Percentiles rank a stretch among this genome's conserved stretches.
Evolutionary conservation across 1,140 invertebrate genomes (phyloP).

Genomic region (Drosophila setifemur): DNA sequence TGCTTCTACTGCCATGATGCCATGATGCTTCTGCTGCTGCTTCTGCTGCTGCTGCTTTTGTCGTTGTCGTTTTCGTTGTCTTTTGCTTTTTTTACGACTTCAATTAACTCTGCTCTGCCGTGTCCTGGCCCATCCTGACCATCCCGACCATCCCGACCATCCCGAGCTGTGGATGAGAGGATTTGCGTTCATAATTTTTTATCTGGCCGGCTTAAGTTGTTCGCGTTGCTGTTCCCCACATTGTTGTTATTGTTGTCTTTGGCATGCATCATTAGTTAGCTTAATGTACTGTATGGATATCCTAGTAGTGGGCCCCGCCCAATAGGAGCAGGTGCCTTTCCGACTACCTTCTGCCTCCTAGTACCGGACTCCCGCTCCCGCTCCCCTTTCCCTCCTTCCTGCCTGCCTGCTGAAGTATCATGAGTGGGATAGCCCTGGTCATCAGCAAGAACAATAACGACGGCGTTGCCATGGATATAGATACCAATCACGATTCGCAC

Average conservation of each 20-base stretch:
- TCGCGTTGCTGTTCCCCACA: constrained; percentile 50
- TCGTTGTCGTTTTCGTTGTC: constrained; percentile 54
- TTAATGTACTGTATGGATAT: constrained; percentile 68
- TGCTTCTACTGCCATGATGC: not conserved
- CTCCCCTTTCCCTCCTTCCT: not conserved
- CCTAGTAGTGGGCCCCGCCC: constrained; percentile 57
- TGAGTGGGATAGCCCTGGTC: constrained; percentile 30
- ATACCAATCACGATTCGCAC: constrained; percentile 49
- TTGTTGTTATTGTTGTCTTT: constrained; percentile 51
- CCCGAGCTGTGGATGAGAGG: constrained; percentile 44
- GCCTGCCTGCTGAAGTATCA: not conserved
- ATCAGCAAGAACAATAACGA: constrained; percentile 49
- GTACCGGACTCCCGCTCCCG: not conserved
- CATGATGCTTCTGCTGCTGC: too few species aligned
- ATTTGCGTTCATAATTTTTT: constrained; percentile 79
- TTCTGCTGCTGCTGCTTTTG: constrained; percentile 2
- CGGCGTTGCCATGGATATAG: constrained; percentile 46
- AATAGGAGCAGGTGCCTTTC: constrained; percentile 40
- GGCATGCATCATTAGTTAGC: constrained; percentile 78
- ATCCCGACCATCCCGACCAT: not conserved
- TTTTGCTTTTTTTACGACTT: constrained; percentile 76
- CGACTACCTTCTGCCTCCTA: not conserved
- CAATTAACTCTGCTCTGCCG: constrained; percentile 70
- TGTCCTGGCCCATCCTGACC: constrained; percentile 39
- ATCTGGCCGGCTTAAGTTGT: constrained; percentile 66